Percentiles rank a stretch among this genome's conserved stretches.
These are phyloP conservation scores for Equus quagga DNA, from an alignment of 2,113 vertebrate genomes.

Conservation along the genomic window DNA sequence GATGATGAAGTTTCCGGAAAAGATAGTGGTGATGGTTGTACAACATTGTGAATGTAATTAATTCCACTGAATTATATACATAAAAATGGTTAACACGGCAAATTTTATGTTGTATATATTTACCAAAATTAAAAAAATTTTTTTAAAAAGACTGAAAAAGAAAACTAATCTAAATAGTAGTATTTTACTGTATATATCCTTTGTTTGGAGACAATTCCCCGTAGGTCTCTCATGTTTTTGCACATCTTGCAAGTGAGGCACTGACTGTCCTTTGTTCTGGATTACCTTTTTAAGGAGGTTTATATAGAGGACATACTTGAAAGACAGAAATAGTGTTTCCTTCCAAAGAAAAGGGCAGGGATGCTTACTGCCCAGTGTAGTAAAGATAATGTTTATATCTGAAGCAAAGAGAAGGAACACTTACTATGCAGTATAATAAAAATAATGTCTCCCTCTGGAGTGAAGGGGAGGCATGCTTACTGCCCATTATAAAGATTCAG, in stretches of 20 bases:
- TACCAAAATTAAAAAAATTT: not conserved
- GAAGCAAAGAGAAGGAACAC: not conserved
- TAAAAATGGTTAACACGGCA: not conserved
- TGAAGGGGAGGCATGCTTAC: not conserved
- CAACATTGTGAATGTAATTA: not conserved
- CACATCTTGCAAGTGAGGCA: not conserved
- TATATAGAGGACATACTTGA: not conserved
- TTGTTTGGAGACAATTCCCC: not conserved
- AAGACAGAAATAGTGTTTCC: not conserved
- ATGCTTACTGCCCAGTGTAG: not conserved
- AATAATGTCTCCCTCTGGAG: not conserved
- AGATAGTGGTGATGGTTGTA: not conserved
- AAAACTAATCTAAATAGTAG: not conserved
- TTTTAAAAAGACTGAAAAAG: not conserved
- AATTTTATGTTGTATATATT: not conserved
- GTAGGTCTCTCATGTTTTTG: not conserved
- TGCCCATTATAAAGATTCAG: not conserved
- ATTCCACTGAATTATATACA: not conserved
- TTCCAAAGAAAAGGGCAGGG: not conserved
- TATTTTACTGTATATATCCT: not conserved
- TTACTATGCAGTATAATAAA: not conserved
- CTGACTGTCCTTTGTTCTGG: not conserved
- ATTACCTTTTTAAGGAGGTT: not conserved
- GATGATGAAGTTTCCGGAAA: not conserved
- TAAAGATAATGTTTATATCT: not conserved